phyloP scores from a whole-genome alignment of 2,113 vertebrate species.

The Halichoeres trimaculatus region DNA sequence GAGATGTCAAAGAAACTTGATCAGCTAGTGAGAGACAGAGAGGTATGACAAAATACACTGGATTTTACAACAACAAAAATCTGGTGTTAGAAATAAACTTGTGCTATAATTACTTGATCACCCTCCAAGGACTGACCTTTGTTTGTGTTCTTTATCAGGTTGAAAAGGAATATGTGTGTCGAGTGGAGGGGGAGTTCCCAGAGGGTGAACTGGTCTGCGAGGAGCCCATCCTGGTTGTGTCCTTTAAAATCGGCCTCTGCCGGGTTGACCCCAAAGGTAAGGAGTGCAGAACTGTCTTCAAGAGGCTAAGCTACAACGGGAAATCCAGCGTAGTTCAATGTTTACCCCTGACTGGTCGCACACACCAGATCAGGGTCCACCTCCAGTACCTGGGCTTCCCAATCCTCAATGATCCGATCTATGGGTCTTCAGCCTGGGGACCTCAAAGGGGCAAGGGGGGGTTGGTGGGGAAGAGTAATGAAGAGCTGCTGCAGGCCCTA shows the following conservation, averaged over 20 bases:
- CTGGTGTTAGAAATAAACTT: neutral
- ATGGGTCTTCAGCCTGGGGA: slow-evolving; percentile 94
- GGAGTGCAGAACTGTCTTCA: slow-evolving; percentile 90
- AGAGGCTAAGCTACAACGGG: slow-evolving; percentile 91
- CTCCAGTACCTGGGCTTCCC: slow-evolving; percentile 95
- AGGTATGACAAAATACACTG: slow-evolving; percentile 80
- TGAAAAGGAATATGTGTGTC: slow-evolving; percentile 96
- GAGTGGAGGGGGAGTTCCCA: slow-evolving; percentile 94
- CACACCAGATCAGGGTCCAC: slow-evolving; percentile 97
- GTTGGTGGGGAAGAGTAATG: slow-evolving; percentile 85
- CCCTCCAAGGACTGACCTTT: neutral
- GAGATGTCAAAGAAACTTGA: slow-evolving; percentile 92
- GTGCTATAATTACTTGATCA: too few species aligned
- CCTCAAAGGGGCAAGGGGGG: slow-evolving; percentile 88
- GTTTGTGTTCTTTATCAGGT: slow-evolving; percentile 79
- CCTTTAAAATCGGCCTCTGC: slow-evolving; percentile 95
- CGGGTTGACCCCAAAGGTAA: slow-evolving; percentile 93
- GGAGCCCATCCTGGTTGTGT: slow-evolving; percentile 94
- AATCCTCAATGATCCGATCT: slow-evolving; percentile 96
- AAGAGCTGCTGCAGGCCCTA: slow-evolving; percentile 89
- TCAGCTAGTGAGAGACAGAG: slow-evolving; percentile 91
- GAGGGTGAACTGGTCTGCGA: slow-evolving; percentile 87
- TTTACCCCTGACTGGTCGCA: slow-evolving; percentile 91
- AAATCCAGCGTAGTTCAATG: slow-evolving; percentile 91
- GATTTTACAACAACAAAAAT: neutral